phyloP scores from a whole-genome alignment of 2,113 vertebrate genomes.

The Zosterops pallidus region DNA sequence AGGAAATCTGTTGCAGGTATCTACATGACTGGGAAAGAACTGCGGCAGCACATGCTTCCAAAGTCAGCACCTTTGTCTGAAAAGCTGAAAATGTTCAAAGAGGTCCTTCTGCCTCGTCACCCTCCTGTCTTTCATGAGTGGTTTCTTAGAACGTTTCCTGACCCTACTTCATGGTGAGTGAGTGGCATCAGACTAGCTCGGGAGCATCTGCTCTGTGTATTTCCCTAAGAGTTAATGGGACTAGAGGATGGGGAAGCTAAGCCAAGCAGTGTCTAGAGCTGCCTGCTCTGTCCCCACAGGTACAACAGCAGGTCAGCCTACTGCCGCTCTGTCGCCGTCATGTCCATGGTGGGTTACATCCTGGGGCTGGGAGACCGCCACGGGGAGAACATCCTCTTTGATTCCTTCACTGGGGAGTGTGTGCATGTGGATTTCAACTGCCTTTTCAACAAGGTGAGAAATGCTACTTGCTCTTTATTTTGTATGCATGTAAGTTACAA shows the following conservation, averaged over 20 bases:
- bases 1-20: constrained; percentile 75
- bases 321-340: constrained; percentile 94
- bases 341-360: constrained; percentile 99
- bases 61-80: constrained; percentile 87
- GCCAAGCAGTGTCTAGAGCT: not conserved
- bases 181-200: not conserved
- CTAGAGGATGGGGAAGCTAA: not conserved
- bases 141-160: constrained; percentile 95
- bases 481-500: not conserved
- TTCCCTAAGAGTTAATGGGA: not conserved
- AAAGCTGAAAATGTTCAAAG: constrained; percentile 89
- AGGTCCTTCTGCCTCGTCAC: constrained; percentile 91
- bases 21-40: constrained; percentile 91
- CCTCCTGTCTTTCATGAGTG: constrained; percentile 93
- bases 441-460: constrained; percentile 94
- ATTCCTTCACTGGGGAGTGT: constrained; percentile 94
- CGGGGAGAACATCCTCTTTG: constrained; percentile 96
- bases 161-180: constrained; percentile 95
- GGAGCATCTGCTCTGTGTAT: not conserved
- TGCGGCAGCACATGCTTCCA: constrained; percentile 91
- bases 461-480: not conserved
- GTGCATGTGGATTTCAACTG: constrained; percentile 99
- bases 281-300: constrained; percentile 69
- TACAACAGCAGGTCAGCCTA: constrained; percentile 96
- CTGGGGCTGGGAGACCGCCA: constrained; percentile 97